Evolutionary conservation across 2,888 invertebrate genomes (phyloP), one percentile per base, ranked within the genome.

Genomic region (Brenthis daphne): DNA sequence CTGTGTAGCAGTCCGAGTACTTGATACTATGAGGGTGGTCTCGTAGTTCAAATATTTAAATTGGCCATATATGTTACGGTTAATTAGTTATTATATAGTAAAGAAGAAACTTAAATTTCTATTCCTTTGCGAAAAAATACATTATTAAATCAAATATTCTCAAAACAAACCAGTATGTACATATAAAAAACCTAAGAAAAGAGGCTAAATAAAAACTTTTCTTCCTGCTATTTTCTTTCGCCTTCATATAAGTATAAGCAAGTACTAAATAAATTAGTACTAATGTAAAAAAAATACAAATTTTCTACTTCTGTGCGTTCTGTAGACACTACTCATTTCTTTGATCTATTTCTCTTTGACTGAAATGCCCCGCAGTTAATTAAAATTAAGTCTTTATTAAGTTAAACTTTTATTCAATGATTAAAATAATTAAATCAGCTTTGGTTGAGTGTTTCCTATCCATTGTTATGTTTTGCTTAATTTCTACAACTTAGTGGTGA

Each of bases 261-360:
- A 33, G 6, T 33, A 13, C 12, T 13, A 51, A 33, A 53, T 6
- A 50, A 61, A 51, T 37, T 47, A 2, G 11, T 13, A 37, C 5
- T 58, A 37, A 47, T 33, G 47, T 16, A 54, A 66, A 37, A 51
- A 53, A 43, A 20, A 20, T n/a, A 37, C 37, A 11, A 43, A 60
- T 55, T 55, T 60, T 55, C 48, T 4, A 29, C n/a, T 47, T 66
- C 53, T 48, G 29, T 14, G 20, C 11, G 33, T 37, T 63, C 20
- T 43, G 20, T 12, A 65, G 56, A 69, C 48, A 65, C 67, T 61
- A 67, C 6, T 61, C 50, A 60, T 65, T 56, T 61, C 69, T 69
- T 69, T 69, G 69, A 69, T 69, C 57, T 69, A 60, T 51, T 57
- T 55, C 69, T 61, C 69, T 69, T 65, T 65, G 66, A 60, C 60